A percentile compares a stretch with the other conserved stretches of the same genome.
Conservation (phyloP, 2,113 vertebrate genomes). For the Bubo scandiacus region DNA sequence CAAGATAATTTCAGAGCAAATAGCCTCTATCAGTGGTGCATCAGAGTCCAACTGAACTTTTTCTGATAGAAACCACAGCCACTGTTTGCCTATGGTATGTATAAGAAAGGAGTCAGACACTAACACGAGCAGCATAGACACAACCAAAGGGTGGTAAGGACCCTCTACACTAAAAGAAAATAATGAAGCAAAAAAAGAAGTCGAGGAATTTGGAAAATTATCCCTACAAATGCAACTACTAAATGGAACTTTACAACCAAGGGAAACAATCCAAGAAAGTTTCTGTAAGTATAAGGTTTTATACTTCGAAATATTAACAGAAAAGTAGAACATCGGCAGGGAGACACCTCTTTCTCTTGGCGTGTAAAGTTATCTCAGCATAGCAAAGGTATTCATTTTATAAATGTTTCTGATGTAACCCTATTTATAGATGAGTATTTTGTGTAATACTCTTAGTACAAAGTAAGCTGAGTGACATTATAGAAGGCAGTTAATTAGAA, state of each 20-base stretch:
- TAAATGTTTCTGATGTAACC: background rate
- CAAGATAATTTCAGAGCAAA: constrained; percentile 16
- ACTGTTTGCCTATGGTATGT: constrained; percentile 21
- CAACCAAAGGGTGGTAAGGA: background rate
- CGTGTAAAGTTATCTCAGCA: background rate
- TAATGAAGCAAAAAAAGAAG: background rate
- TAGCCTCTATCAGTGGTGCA: constrained; percentile 18
- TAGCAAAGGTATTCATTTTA: background rate
- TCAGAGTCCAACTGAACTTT: background rate
- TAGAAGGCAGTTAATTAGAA: background rate
- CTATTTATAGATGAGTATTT: background rate
- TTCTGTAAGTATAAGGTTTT: constrained; percentile 49
- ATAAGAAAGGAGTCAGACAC: background rate
- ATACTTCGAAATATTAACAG: background rate
- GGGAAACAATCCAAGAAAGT: background rate
- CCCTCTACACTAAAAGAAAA: background rate
- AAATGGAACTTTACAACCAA: background rate
- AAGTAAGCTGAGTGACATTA: background rate
- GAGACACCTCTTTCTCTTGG: background rate
- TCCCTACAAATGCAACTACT: background rate
- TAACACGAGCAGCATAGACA: background rate
- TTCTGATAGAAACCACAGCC: constrained; percentile 34
- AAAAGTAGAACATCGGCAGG: background rate
- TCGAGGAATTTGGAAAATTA: background rate
- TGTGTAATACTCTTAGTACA: background rate